These are phyloP conservation scores for Hestina assimilis DNA, from an alignment of 1,140 invertebrate species.

Conservation along the genomic window DNA sequence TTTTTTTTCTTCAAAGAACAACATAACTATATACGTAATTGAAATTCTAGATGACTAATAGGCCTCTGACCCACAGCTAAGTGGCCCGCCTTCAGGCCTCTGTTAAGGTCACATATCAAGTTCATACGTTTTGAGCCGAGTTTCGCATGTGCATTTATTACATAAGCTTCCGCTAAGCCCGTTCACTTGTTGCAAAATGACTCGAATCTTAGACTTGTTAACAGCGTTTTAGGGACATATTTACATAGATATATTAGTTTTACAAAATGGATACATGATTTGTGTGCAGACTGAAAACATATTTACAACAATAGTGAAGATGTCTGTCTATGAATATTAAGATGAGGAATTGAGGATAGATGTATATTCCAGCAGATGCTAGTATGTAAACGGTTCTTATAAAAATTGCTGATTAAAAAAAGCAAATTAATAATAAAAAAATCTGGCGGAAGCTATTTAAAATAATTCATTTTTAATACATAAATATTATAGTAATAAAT, in stretches of 20 bases:
- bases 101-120: constrained; percentile 65
- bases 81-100: constrained; percentile 46
- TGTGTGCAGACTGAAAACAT: too few relatives aligned
- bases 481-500: too few relatives aligned
- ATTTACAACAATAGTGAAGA: too few relatives aligned
- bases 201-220: neutral
- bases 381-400: too few relatives aligned
- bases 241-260: neutral
- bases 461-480: too few relatives aligned
- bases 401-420: too few relatives aligned
- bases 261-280: too few relatives aligned
- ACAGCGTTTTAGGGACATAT: neutral
- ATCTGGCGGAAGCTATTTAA: too few relatives aligned
- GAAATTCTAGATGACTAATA: constrained; percentile 32
- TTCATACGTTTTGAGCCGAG: constrained; percentile 55
- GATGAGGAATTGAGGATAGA: too few relatives aligned
- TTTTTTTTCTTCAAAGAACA: neutral
- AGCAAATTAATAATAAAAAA: too few relatives aligned
- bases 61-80: constrained; percentile 28
- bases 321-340: too few relatives aligned
- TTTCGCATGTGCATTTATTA: constrained; percentile 38
- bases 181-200: constrained; percentile 16
- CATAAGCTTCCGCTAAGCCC: constrained; percentile 44
- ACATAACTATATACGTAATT: neutral
- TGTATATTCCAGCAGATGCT: too few relatives aligned